phyloP scores from a whole-genome alignment of 1,140 invertebrate genomes.

The Drosophila lowei region DNA sequence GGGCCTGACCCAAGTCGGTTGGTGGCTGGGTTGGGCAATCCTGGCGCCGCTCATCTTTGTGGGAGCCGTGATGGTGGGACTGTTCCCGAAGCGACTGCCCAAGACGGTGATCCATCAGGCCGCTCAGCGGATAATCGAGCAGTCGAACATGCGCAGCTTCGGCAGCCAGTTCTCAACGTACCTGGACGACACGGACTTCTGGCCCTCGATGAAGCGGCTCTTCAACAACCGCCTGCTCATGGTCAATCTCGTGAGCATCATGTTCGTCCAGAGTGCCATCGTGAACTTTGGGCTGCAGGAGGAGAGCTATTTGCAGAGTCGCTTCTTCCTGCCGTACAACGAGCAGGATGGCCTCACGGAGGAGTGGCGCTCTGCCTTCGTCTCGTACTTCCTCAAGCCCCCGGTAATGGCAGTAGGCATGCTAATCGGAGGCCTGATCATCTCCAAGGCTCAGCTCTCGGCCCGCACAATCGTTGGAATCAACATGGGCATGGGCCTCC shows the following conservation, averaged over 20 bases:
- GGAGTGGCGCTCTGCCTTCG: conserved; percentile 84
- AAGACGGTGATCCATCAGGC: conserved; percentile 85
- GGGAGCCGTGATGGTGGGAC: conserved; percentile 84
- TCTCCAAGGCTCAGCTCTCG: conserved; percentile 85
- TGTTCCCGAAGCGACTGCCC: conserved; percentile 86
- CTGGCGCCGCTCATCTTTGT: conserved; percentile 85
- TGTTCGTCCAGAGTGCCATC: conserved; percentile 85
- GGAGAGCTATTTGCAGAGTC: conserved; percentile 85
- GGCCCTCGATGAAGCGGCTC: conserved; percentile 85
- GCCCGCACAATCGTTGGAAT: conserved; percentile 77
- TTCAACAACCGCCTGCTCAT: conserved; percentile 86
- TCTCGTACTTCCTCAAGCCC: conserved; percentile 85
- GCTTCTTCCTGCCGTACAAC: conserved; percentile 85
- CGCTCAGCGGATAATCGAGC: conserved; percentile 83
- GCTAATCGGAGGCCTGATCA: conserved; percentile 86
- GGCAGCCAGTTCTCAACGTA: conserved; percentile 72
- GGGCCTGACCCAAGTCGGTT: conserved; percentile 59
- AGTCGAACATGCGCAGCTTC: conserved; percentile 59
- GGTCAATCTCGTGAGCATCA: conserved; percentile 85
- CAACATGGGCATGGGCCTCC: conserved; percentile 83
- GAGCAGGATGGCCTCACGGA: conserved; percentile 85
- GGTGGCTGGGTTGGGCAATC: conserved; percentile 86
- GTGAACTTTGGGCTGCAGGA: conserved; percentile 85
- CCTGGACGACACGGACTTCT: conserved; percentile 83
- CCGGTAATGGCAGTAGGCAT: conserved; percentile 86